Conservation (phyloP, 2,113 vertebrate species). For the Vanacampus margaritifer region DNA sequence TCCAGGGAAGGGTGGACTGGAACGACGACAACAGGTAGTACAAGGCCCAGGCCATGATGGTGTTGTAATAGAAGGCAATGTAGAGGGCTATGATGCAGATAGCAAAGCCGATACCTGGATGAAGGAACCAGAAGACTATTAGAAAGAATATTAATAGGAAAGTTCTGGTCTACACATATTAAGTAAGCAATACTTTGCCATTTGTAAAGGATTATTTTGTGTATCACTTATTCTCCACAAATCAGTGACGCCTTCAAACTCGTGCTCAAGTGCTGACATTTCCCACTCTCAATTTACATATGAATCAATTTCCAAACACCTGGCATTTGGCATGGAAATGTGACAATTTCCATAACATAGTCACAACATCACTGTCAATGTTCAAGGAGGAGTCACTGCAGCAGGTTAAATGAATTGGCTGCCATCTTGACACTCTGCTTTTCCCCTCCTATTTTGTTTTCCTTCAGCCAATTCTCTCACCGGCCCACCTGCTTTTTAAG, state of each 20-base stretch:
- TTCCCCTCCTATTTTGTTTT: neutral
- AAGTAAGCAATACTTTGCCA: neutral
- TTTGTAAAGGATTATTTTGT: neutral
- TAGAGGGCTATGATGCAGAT: conserved; percentile 96
- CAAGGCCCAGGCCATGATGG: conserved; percentile 97
- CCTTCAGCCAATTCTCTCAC: conserved; percentile 5
- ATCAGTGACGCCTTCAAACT: conserved; percentile 29
- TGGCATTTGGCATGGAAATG: conserved; percentile 75
- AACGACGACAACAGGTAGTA: conserved; percentile 96
- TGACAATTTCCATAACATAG: conserved; percentile 79
- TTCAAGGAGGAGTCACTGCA: conserved; percentile 22
- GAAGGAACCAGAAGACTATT: neutral
- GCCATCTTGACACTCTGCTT: neutral
- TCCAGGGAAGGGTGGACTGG: conserved; percentile 85
- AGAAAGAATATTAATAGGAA: neutral
- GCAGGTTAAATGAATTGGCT: conserved; percentile 30
- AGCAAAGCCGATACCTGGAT: conserved; percentile 89
- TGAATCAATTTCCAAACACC: conserved; percentile 47
- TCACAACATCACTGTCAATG: conserved; percentile 15
- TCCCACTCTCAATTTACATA: conserved; percentile 59
- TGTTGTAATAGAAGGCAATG: conserved; percentile 97
- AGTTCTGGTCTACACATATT: neutral
- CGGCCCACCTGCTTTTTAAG: neutral
- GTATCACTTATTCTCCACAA: conserved; percentile 11
- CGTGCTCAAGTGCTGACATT: conserved; percentile 63